Evolutionary conservation across 2,113 vertebrate genomes (phyloP), one percentile per base, ranked within the genome.

Genomic region (cattle (Bos taurus)): DNA sequence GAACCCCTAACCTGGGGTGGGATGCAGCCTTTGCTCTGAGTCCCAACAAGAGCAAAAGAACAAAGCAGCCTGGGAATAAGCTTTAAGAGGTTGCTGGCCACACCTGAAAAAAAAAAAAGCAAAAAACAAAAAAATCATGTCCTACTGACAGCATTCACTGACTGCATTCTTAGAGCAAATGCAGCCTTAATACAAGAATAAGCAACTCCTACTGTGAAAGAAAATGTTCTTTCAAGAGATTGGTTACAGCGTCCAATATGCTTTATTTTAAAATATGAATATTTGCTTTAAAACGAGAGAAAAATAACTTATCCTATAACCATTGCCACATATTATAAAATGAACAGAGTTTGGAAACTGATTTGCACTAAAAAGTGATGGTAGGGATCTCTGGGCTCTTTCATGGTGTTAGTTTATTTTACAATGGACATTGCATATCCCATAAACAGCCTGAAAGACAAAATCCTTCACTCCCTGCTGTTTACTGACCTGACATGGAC

Each of bases 221-320:
- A 83, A 81, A 30, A 15, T 88, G 2, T 46, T 60, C 12, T 89
- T 87, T 85, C 62, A 85, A 6, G 54, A 59, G 33, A 36, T 91
- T 78, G n/a, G 19, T 91, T 77, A 48, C 25, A 64, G 19, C 19
- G n/a, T 94, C 15, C 36, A 88, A 82, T 59, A 96, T 56, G 17
- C 36, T 78, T 90, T 96, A 88, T 60, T 92, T 95, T 78, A 90
- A 88, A 95, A 59, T 96, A 43, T 71, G 40, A 90, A 48, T 59
- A 92, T 95, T 95, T 88, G 56, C 43, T 85, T 88, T 91, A 87
- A 92, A 88, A 86, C 4, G 52, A 93, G 93, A 82, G 30, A 91
- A 77, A 74, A 89, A 94, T 74, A 60, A 12, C 3, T 71, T 91
- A 2, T 78, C 36, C 23, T 80, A 19, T 86, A 80, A 48, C 13